phyloP scores from a whole-genome alignment of 1,140 invertebrate species.

The Zaprionus ghesquierei region DNA sequence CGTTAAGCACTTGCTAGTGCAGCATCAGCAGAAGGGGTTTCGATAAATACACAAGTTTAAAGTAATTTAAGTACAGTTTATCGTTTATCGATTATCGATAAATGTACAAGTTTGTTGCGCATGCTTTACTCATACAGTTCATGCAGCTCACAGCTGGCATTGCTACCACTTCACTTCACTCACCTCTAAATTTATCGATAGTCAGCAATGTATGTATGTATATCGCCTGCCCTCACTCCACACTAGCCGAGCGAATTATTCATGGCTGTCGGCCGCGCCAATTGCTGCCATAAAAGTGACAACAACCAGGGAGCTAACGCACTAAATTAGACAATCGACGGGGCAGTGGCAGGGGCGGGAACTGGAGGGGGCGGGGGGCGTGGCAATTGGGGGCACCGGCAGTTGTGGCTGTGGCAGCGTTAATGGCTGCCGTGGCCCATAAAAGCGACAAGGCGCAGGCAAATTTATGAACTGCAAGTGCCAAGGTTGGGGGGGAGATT shows the following conservation, averaged over 20 bases:
- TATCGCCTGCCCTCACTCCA: not conserved
- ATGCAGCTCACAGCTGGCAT: not conserved
- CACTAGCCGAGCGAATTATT: constrained; percentile 19
- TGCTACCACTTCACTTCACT: not conserved
- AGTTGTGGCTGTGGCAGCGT: constrained; percentile 33
- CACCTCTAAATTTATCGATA: not conserved
- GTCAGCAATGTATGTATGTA: not conserved
- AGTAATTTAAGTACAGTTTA: too few relatives aligned
- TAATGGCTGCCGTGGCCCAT: constrained; percentile 51
- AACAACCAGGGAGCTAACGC: not conserved
- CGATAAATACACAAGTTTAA: too few relatives aligned
- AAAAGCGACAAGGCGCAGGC: constrained; percentile 33
- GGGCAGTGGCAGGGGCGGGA: too few relatives aligned
- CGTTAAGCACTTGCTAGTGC: too few relatives aligned
- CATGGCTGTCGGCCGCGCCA: constrained; percentile 30
- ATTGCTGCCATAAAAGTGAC: constrained; percentile 44
- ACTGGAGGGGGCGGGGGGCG: too few relatives aligned
- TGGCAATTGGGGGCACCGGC: not conserved
- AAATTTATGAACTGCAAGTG: constrained; percentile 51
- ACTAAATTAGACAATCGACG: constrained; percentile 13
- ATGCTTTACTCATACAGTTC: too few relatives aligned
- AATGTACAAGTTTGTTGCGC: too few relatives aligned
- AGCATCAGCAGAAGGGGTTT: too few relatives aligned
- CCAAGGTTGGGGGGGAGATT: constrained; percentile 5
- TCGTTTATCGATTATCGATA: too few relatives aligned